Base-by-base conservation (phyloP, 2,888 invertebrate species). In the Capitulum mitella region DNA sequence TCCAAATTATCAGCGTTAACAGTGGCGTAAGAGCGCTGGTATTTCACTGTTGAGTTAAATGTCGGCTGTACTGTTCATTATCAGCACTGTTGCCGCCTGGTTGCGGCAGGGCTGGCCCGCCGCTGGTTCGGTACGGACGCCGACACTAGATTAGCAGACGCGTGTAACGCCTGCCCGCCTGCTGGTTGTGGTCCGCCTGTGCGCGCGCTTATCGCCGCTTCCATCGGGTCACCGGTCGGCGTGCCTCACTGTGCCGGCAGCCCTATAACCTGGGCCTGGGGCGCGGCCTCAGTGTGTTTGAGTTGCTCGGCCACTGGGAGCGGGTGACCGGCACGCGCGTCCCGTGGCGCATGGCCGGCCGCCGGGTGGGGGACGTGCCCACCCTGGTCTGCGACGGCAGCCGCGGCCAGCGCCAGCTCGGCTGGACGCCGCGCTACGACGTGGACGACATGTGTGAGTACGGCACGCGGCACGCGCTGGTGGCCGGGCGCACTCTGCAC, bases 191-290 rank as follows among this genome's bases (percentile, higher is more conserved):
- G n/a, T n/a, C n/a, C n/a, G n/a, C n/a, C n/a, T n/a, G n/a, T n/a
- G n/a, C n/a, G n/a, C n/a, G n/a, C n/a, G n/a, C n/a, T n/a, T n/a
- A n/a, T n/a, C n/a, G n/a, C n/a, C n/a, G n/a, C n/a, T n/a, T n/a
- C n/a, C n/a, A n/a, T n/a, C n/a, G n/a, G 43, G 43, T 43, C 6
- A 43, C 16, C 40, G 40, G 70, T n/a, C n/a, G 26, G 16, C 37
- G 10, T 26, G 70, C 70, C 37, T 26, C 26, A 37, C 70, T 70
- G 40, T 70, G 70, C 37, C 70, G 70, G 26, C 80, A 89, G 87
- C 86, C 87, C 14, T 89, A 88, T 84, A 90, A 89, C 84, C 84
- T 90, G 78, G 89, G 89, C 16, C 87, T 88, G 77, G 89, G 89
- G 19, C 84, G 84, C 77, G 89, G 89, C n/a, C 87, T 87, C 81